Evolutionary conservation across 2,113 vertebrate genomes (phyloP).

Genomic region (Cygnus buccinator): DNA sequence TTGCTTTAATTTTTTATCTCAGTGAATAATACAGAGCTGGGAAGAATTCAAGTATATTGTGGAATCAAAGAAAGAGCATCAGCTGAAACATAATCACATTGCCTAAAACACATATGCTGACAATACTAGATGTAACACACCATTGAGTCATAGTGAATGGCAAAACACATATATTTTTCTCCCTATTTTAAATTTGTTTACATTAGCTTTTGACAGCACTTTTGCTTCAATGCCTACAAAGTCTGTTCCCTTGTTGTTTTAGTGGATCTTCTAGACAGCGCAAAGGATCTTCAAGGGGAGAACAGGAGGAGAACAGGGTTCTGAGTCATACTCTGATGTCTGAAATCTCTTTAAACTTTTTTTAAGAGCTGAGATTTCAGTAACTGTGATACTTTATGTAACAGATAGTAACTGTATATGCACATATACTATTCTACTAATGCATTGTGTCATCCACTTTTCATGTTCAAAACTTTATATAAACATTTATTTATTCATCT

Average conservation of each 20-base stretch:
- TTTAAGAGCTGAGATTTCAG: neutral
- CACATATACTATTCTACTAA: neutral
- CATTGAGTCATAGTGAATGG: slow-evolving; percentile 7
- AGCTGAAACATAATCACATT: neutral
- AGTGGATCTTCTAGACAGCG: neutral
- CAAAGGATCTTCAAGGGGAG: neutral
- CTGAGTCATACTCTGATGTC: neutral
- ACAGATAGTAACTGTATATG: neutral
- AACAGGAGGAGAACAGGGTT: neutral
- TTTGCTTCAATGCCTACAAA: neutral
- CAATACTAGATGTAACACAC: neutral
- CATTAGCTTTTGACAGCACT: slow-evolving; percentile 22
- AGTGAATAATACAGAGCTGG: neutral
- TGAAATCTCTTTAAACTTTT: neutral
- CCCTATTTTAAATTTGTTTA: slow-evolving; percentile 14
- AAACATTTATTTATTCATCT: neutral
- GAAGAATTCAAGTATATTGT: neutral
- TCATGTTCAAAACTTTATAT: neutral
- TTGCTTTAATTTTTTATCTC: neutral
- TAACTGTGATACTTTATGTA: neutral
- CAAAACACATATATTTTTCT: slow-evolving; percentile 3
- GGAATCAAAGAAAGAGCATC: slow-evolving; percentile 26
- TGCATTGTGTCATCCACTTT: neutral
- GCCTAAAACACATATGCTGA: slow-evolving; percentile 35
- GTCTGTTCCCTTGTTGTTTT: neutral